Conservation (phyloP, 2,888 invertebrate genomes). For the Cordilura impudica region DNA sequence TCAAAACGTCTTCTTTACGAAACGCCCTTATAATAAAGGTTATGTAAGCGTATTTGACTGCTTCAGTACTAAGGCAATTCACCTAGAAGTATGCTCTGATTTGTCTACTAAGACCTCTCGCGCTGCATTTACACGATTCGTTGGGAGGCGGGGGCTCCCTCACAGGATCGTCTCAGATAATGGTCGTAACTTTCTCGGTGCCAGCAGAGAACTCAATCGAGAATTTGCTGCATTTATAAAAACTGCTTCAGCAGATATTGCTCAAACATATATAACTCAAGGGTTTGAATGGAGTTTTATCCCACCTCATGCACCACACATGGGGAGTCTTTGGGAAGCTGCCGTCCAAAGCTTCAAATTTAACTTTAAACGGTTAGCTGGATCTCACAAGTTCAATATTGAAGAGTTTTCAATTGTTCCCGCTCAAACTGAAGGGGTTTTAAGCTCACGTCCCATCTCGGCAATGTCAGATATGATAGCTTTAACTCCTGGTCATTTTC, state of each 20-base stretch:
- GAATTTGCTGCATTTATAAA: background rate
- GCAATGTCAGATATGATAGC: conserved; percentile 25
- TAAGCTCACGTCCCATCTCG: too few relatives aligned
- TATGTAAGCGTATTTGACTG: conserved; percentile 27
- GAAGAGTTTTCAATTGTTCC: background rate
- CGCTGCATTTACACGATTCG: conserved; percentile 8
- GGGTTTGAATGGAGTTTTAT: conserved; percentile 19
- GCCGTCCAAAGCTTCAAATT: too few relatives aligned
- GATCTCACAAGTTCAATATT: background rate
- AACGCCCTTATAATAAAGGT: conserved; percentile 24
- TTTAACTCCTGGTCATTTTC: conserved; percentile 42
- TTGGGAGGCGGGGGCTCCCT: too few relatives aligned
- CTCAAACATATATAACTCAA: background rate
- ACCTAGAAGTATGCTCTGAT: too few relatives aligned
- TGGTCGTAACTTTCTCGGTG: conserved; percentile 18
- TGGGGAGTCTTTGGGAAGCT: conserved; percentile 15
- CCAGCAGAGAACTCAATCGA: conserved; percentile 2
- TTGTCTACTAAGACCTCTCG: background rate
- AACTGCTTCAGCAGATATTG: background rate
- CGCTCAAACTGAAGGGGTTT: too few relatives aligned
- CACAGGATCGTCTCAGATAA: too few relatives aligned
- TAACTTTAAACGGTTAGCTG: too few relatives aligned
- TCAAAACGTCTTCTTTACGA: conserved; percentile 22
- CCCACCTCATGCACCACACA: conserved; percentile 17
- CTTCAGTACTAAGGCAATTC: conserved; percentile 26